phyloP scores from a whole-genome alignment of 1,140 invertebrate genomes.

The Scaptomyza montana region DNA sequence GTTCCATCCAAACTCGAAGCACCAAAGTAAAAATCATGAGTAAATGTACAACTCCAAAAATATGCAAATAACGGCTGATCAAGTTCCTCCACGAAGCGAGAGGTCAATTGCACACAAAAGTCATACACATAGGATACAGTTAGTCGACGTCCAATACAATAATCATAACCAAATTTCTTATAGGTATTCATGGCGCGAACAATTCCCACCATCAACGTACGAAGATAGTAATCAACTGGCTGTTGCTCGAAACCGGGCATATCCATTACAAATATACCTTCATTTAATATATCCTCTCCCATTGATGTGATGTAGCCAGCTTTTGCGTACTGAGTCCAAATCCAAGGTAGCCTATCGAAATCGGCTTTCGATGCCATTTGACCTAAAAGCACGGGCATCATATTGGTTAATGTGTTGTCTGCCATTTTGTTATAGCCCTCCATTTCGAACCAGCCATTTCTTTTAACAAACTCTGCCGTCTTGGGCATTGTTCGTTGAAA shows the following conservation, averaged over 20 bases:
- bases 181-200: conserved; percentile 54
- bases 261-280: conserved; percentile 90
- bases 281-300: conserved; percentile 89
- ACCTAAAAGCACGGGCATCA: conserved; percentile 39
- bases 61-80: conserved; percentile 87
- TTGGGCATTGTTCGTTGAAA: conserved; percentile 72
- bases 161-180: conserved; percentile 9
- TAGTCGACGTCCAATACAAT: conserved; percentile 86
- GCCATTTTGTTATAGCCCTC: conserved; percentile 62
- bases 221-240: conserved; percentile 91
- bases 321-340: conserved; percentile 74
- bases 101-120: conserved; percentile 85
- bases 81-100: conserved; percentile 52
- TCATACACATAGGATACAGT: conserved; percentile 85
- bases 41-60: conserved; percentile 90
- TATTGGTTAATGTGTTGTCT: conserved; percentile 22
- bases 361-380: neutral
- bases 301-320: conserved; percentile 90
- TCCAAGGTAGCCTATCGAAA: conserved; percentile 12
- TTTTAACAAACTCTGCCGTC: conserved; percentile 35
- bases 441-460: conserved; percentile 55
- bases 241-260: conserved; percentile 89
- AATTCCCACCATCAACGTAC: conserved; percentile 88
- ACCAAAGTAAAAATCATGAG: conserved; percentile 89
- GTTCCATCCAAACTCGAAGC: conserved; percentile 87